Base-by-base conservation (phyloP, 2,888 invertebrate species). In the Erannis defoliaria region DNA sequence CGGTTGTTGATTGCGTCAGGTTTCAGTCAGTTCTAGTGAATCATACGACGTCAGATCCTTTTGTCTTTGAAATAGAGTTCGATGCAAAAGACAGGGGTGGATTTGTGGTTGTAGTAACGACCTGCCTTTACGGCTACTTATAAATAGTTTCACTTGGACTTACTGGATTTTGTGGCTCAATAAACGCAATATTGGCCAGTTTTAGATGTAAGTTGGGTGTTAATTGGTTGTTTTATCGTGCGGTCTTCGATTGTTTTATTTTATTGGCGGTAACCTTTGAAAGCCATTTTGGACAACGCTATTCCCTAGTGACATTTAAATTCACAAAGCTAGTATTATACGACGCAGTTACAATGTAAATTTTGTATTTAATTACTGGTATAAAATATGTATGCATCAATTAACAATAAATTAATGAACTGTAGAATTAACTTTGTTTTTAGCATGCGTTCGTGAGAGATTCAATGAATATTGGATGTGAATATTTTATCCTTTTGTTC, bases 21-120 rank as follows among this genome's bases (percentile, higher is more conserved):
- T 45, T 49, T 14, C 45, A 62, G 66, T 62, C 68, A 60, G 64
- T 70, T 71, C 72, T 55, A 76, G 67, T 64, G 46, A 67, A 57
- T 62, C 63, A 66, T 59, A 64, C 63, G 57, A 69, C 49, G 64
- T 72, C 74, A 70, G 69, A 68, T 72, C 62, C 76, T 71, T 78
- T 77, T 78, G 75, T 76, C 74, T 75, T 71, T 71, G 71, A 74
- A 67, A 74, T 67, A 72, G 71, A 73, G 67, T 73, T 75, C 74
- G 66, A 74, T 81, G 79, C 71, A 73, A 70, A 72, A 76, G 82
- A 82, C 85, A 74, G 76, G 74, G 73, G 71, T 72, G 73, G 81
- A 86, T 86, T 86, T 86, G 84, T 82, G 78, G 78, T 72, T 68
- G 71, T 75, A 66, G 66, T 71, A 76, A 71, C 68, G 72, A 73